These are phyloP conservation scores for Eleginops maclovinus DNA, from an alignment of 2,113 vertebrate genomes.

Conservation along the genomic window DNA sequence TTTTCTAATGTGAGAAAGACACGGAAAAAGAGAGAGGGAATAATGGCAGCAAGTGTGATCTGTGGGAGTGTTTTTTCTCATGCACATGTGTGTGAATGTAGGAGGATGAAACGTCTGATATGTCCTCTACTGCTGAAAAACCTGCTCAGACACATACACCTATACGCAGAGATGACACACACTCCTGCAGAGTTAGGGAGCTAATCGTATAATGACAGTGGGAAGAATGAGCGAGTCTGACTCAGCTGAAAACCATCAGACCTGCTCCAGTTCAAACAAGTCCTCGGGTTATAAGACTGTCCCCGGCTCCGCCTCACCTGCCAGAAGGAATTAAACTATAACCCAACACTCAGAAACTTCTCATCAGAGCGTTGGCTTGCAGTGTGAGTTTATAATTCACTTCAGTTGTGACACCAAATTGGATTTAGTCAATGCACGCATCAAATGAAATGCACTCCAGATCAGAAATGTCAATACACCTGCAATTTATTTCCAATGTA, in stretches of 20 bases:
- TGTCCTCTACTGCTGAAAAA: not conserved
- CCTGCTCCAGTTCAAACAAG: slow-evolving; percentile 54
- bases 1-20: not conserved
- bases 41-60: not conserved
- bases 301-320: not conserved
- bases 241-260: slow-evolving; percentile 52
- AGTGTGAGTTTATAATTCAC: not conserved
- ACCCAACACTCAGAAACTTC: not conserved
- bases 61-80: slow-evolving; percentile 3
- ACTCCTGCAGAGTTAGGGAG: slow-evolving; percentile 8
- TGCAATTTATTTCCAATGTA: not conserved
- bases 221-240: slow-evolving; percentile 38
- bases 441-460: not conserved
- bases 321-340: not conserved
- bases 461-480: not conserved
- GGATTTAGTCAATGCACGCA: not conserved
- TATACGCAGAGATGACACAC: slow-evolving; percentile 17
- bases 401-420: not conserved
- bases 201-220: slow-evolving; percentile 58
- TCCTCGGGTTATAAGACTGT: not conserved
- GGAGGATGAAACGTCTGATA: not conserved
- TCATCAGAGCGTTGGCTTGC: no score
- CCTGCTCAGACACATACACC: slow-evolving; percentile 48
- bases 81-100: not conserved
- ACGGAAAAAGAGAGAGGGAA: slow-evolving; percentile 13